Base-by-base conservation (phyloP, 2,113 vertebrate species). In the Syngnathus floridae region DNA sequence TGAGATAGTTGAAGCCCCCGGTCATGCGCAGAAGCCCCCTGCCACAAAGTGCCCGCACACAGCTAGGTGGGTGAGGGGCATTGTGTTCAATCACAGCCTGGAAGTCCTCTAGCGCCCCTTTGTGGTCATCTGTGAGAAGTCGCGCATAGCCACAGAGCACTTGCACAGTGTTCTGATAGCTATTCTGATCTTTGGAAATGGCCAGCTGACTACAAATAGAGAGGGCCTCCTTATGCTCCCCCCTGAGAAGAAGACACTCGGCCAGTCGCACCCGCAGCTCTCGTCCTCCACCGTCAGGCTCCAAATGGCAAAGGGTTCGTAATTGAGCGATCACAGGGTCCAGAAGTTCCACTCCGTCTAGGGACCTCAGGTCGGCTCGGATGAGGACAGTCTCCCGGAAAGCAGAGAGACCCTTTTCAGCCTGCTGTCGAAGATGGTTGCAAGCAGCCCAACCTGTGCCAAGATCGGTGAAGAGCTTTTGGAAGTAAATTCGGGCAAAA, bases 41-140 rank as follows among this genome's bases (percentile, higher is more conserved):
- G 7, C 95, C 96, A 48, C 96, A 98, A 1, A 99, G 90, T 0
- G 96, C 95, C 31, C 92, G 92, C 73, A 96, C 91, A 40, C 96
- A 99, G 83, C 93, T 93, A 64, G 66, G 87, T 0, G 93, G 92
- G 17, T 96, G 95, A 0, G 95, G 95, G 4, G 92, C 76, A 1
- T 56, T 79, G 11, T 93, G 93, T 77, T 93, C 95, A 4, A 99
- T 88, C 54, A 96, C 92, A 7, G 82, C 90, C 76, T 97, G 95
- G 75, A 98, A 99, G 82, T 96, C 95, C 70, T 90, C 90, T 71
- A 91, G 75, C 10, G 95, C 94, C 60, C 89, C 72, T 19, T 69
- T 75, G 5, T 85, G 79, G 67, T 94, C 86, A 0, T 90, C 90
- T 1, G 72, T 22, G 0, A 95, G 92, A 21, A 99, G 90, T 52